Base-by-base conservation (phyloP, 2,888 invertebrate species). In the Volucella inanis region DNA sequence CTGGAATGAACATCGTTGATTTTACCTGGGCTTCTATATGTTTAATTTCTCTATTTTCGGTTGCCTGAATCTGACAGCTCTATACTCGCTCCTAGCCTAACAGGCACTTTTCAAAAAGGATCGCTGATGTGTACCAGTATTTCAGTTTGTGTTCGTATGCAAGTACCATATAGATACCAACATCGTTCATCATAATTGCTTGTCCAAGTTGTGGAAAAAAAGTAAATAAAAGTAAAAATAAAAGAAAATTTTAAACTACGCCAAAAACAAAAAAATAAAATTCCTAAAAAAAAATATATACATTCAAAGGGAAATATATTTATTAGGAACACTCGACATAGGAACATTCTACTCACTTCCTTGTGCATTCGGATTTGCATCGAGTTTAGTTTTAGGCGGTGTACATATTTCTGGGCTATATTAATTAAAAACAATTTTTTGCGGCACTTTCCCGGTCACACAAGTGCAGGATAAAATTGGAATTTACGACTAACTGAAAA, bases 11-110 rank as follows among this genome's bases (percentile, higher is more conserved):
- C 38, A 47, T 59, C 45, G 54, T 72, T 62, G 49, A 77, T 38
- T 64, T 65, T 70, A 65, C 65, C 71, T 67, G 47, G 49, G 47
- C 14, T 43, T 47, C 8, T 12, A 49, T 54, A 8, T 41, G 22
- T 65, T 49, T 45, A 43, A 50, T 14, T 71, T 65, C 77, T 10
- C n/a, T 47, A 10, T 43, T 15, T 2, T 45, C 54, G 22, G 49
- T 22, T 67, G 67, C 47, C 67, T 79, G 83, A 50, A 50, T 68
- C 62, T 79, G 83, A 79, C 74, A 83, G 83, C 57, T 71, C 57
- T 64, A 79, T 83, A 74, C 64, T 59, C 83, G 74, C 50, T 79
- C 64, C 50, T 43, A 14, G 64, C 41, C 52, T 52, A 74, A 57
- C 68, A 74, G 79, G 49, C 39, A 72, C 41, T 68, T 64, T 43